These are phyloP conservation scores for Leptothorax acervorum DNA, from an alignment of 2,888 invertebrate genomes.

Conservation along the genomic window DNA sequence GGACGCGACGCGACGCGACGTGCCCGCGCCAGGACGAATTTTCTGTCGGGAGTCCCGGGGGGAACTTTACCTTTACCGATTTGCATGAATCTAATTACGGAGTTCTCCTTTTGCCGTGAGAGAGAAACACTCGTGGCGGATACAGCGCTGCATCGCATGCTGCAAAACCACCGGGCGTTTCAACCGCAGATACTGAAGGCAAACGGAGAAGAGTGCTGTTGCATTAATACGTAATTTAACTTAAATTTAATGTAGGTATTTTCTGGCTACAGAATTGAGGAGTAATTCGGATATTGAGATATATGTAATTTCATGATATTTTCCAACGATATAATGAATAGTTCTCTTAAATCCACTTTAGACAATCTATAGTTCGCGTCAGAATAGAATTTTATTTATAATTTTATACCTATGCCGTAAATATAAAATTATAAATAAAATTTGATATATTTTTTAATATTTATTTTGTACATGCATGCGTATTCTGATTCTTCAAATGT, in stretches of 20 bases:
- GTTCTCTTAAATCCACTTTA: background rate
- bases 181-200: background rate
- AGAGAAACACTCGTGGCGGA: constrained; percentile 25
- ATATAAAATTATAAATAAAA: background rate
- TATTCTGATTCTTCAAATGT: background rate
- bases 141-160: constrained; percentile 1
- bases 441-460: background rate
- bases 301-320: background rate
- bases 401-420: background rate
- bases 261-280: background rate
- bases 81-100: constrained; percentile 52
- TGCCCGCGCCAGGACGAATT: constrained; percentile 68
- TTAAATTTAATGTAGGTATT: background rate
- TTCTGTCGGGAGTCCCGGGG: constrained; percentile 62
- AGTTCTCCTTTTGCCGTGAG: constrained; percentile 38
- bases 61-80: constrained; percentile 48
- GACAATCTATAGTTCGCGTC: background rate
- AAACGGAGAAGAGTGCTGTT: constrained; percentile 18
- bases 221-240: background rate
- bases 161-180: constrained; percentile 7
- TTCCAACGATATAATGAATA: background rate
- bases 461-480: background rate
- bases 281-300: background rate
- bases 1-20: constrained; percentile 40
- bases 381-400: background rate